phyloP scores from a whole-genome alignment of 2,797 vertebrate species.

The Neostethus bicornis region DNA sequence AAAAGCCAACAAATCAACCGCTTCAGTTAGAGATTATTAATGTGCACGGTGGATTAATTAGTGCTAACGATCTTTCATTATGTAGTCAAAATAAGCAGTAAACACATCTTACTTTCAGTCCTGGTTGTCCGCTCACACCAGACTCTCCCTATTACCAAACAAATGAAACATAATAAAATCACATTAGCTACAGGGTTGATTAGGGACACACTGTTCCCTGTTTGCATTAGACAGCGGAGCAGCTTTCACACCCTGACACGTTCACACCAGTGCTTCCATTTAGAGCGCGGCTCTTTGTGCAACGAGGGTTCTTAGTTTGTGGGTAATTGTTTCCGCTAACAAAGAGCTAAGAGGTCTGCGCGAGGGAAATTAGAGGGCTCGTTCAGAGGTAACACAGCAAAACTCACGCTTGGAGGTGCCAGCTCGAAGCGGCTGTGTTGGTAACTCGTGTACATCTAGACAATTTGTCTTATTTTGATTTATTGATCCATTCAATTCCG shows the following conservation, averaged over 20 bases:
- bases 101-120: conserved; percentile 83
- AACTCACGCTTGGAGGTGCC: conserved; percentile 5
- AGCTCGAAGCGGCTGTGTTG: neutral
- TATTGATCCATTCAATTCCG: too few relatives aligned
- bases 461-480: too few relatives aligned
- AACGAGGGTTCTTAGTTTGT: conserved; percentile 19
- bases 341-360: conserved; percentile 27
- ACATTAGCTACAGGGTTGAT: conserved; percentile 9
- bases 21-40: neutral
- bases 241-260: conserved; percentile 13
- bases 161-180: conserved; percentile 12
- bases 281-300: conserved; percentile 31
- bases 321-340: conserved; percentile 52
- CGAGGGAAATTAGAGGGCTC: conserved; percentile 39
- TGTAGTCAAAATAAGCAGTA: neutral
- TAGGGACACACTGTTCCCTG: neutral
- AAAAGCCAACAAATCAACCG: neutral
- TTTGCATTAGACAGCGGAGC: conserved; percentile 12
- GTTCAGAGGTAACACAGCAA: neutral
- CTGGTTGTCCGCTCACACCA: conserved; percentile 80
- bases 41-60: neutral
- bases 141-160: conserved; percentile 82
- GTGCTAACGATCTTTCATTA: neutral
- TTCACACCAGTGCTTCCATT: conserved; percentile 51
- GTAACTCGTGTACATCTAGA: neutral